Conservation (phyloP, 2,888 invertebrate genomes). For the Cosmopolites sordidus region DNA sequence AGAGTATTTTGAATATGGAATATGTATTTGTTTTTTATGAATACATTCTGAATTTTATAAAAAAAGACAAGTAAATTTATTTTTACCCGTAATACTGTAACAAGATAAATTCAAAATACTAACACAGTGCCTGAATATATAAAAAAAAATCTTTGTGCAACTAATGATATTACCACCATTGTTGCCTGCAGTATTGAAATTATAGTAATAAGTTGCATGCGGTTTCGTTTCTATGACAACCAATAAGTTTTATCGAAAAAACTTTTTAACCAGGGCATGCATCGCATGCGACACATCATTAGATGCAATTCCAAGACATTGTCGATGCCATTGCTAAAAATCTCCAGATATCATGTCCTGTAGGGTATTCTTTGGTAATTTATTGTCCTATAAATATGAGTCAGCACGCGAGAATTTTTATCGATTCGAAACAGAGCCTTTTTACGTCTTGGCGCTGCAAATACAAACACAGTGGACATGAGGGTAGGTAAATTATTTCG, state of each 20-base stretch:
- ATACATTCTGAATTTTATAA: too few species aligned
- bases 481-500: slow-evolving; percentile 12
- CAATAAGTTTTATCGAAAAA: slow-evolving; percentile 10
- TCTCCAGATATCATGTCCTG: neutral
- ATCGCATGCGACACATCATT: slow-evolving; percentile 14
- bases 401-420: slow-evolving; percentile 9
- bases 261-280: slow-evolving; percentile 1
- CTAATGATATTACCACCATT: too few species aligned
- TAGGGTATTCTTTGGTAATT: slow-evolving; percentile 7
- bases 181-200: too few species aligned
- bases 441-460: slow-evolving; percentile 9
- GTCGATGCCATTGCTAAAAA: neutral
- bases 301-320: neutral
- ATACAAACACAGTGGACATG: slow-evolving; percentile 24
- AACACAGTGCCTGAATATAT: too few species aligned
- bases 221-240: slow-evolving; percentile 11
- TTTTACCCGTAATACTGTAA: too few species aligned
- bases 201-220: too few species aligned
- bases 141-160: too few species aligned
- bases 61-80: too few species aligned
- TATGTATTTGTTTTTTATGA: too few species aligned
- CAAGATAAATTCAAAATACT: too few species aligned
- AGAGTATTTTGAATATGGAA: too few species aligned
- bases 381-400: slow-evolving; percentile 6
- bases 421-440: slow-evolving; percentile 4